Evolutionary conservation across 2,797 vertebrate species (phyloP).

Genomic region (Tadarida brasiliensis): DNA sequence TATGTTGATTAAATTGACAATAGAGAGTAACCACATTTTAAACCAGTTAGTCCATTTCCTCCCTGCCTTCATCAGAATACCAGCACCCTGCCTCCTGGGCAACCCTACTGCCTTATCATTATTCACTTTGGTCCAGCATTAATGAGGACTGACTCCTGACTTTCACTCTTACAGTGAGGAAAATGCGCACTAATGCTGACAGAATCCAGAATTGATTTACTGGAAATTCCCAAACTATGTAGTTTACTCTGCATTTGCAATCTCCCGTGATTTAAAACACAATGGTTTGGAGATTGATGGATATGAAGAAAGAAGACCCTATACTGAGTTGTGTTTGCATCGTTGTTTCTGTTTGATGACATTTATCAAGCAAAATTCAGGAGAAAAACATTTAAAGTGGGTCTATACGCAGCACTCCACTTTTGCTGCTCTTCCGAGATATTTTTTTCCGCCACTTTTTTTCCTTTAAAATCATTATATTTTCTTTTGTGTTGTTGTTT

Average conservation of each 20-base stretch:
- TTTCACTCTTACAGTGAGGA: background rate
- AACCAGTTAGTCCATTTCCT: background rate
- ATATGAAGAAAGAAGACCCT: background rate
- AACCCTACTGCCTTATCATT: background rate
- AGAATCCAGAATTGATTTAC: background rate
- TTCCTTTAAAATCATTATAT: slow-evolving; percentile 22
- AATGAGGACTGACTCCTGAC: background rate
- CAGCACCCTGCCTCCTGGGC: too few relatives aligned
- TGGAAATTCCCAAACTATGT: background rate
- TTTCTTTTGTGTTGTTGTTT: background rate
- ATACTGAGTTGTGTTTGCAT: background rate
- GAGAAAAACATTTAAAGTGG: background rate
- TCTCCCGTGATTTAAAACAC: background rate
- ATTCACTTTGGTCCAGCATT: background rate
- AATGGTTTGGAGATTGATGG: background rate
- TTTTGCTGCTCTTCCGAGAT: background rate
- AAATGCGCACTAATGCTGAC: background rate
- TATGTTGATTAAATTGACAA: slow-evolving; percentile 1
- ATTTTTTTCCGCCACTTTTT: background rate
- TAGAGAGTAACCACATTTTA: background rate
- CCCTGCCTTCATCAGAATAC: background rate
- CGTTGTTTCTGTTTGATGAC: background rate
- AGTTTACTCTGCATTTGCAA: background rate
- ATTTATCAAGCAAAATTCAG: background rate
- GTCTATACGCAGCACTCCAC: background rate